phyloP scores from a whole-genome alignment of 2,113 vertebrate genomes.

The Ondatra zibethicus region DNA sequence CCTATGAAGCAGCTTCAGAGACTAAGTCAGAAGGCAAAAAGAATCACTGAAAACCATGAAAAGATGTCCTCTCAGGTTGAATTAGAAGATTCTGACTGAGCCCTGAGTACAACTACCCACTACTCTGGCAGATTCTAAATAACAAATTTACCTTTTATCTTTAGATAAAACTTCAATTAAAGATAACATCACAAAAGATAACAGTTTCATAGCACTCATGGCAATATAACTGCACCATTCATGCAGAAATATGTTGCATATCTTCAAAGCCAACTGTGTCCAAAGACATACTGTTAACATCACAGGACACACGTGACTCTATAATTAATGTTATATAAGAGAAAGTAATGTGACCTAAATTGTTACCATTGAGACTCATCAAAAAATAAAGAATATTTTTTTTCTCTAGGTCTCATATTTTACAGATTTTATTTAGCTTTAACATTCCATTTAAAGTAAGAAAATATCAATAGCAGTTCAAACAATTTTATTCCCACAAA shows the following conservation, averaged over 20 bases:
- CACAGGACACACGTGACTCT: not conserved
- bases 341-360: not conserved
- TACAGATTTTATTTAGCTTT: not conserved
- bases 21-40: not conserved
- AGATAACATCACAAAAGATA: not conserved
- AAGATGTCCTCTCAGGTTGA: not conserved
- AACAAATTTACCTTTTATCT: not conserved
- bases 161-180: constrained; percentile 11
- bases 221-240: not conserved
- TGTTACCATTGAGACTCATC: not conserved
- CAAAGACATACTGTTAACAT: not conserved
- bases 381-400: not conserved
- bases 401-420: not conserved
- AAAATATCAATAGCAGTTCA: not conserved
- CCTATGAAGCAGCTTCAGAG: not conserved
- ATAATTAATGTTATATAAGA: not conserved
- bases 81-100: not conserved
- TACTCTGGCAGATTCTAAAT: not conserved
- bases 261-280: not conserved
- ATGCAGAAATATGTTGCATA: constrained; percentile 13
- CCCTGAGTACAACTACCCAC: not conserved
- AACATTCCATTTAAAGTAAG: constrained; percentile 23
- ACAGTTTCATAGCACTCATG: not conserved
- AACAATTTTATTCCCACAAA: not conserved
- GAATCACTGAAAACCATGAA: rapidly evolving